Conservation (phyloP, 1,140 invertebrate species). For the Pomacea maculata region DNA sequence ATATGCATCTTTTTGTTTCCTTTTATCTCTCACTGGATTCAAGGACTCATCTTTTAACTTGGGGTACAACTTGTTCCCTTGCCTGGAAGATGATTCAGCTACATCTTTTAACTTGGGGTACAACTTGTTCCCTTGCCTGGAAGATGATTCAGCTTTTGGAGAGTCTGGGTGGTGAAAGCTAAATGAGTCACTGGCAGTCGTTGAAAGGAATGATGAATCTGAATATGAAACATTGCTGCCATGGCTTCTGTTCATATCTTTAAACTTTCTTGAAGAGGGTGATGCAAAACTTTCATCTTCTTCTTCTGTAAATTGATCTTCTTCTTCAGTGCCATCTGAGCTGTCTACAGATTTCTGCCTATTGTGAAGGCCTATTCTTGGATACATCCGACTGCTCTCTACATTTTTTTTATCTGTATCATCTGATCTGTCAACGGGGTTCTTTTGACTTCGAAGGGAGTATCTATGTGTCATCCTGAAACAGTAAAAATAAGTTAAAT, state of each 20-base stretch:
- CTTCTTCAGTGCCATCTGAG: not conserved
- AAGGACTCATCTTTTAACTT: not conserved
- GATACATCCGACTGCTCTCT: too few species aligned
- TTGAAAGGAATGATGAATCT: not conserved
- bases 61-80: not conserved
- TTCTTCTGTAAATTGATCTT: conserved; percentile 2
- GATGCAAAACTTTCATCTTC: not conserved
- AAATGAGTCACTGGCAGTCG: conserved; percentile 18
- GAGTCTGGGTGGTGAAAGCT: not conserved
- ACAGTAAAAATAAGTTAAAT: not conserved
- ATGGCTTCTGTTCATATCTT: not conserved
- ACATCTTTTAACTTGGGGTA: conserved; percentile 8
- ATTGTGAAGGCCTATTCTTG: too few species aligned
- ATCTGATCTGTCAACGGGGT: not conserved
- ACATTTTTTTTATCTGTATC: not conserved
- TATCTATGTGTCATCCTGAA: conserved; percentile 10
- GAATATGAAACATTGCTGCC: not conserved
- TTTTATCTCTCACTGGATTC: too few species aligned
- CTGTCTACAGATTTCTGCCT: too few species aligned
- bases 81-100: not conserved
- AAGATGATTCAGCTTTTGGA: not conserved
- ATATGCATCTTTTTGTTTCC: not conserved
- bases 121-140: not conserved
- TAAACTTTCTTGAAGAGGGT: not conserved
- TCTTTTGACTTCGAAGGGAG: not conserved